These are phyloP conservation scores for Ictalurus punctatus DNA, from an alignment of 2,113 vertebrate genomes.

Conservation along the genomic window DNA sequence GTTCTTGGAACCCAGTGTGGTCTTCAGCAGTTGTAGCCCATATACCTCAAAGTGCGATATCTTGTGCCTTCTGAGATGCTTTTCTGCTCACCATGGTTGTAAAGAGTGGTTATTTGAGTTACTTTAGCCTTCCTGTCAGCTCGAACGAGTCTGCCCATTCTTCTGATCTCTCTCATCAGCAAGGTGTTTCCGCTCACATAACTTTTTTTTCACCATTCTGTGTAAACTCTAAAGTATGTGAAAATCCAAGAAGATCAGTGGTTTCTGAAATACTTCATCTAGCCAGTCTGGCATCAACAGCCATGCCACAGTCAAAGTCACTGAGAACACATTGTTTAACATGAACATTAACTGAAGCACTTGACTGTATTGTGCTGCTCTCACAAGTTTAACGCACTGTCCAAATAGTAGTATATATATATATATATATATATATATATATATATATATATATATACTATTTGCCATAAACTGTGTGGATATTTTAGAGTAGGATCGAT, in stretches of 20 bases:
- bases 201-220: neutral
- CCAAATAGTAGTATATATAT: neutral
- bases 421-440: neutral
- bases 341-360: neutral
- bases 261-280: neutral
- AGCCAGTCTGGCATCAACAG: neutral
- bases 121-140: neutral
- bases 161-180: conserved; percentile 41
- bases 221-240: neutral
- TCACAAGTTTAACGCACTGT: neutral
- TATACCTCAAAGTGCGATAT: neutral
- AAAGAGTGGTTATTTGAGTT: neutral
- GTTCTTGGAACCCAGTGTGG: neutral
- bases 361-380: neutral
- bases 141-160: neutral
- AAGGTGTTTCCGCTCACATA: neutral
- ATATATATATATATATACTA: neutral
- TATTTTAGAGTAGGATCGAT: neutral
- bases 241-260: neutral
- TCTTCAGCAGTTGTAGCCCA: neutral
- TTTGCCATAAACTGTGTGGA: neutral
- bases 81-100: neutral
- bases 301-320: neutral
- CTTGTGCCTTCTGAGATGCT: neutral
- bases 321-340: neutral